Percentiles rank a stretch among this genome's conserved stretches.
Conservation (phyloP, 2,797 vertebrate species). For the Rhinichthys osculus region DNA sequence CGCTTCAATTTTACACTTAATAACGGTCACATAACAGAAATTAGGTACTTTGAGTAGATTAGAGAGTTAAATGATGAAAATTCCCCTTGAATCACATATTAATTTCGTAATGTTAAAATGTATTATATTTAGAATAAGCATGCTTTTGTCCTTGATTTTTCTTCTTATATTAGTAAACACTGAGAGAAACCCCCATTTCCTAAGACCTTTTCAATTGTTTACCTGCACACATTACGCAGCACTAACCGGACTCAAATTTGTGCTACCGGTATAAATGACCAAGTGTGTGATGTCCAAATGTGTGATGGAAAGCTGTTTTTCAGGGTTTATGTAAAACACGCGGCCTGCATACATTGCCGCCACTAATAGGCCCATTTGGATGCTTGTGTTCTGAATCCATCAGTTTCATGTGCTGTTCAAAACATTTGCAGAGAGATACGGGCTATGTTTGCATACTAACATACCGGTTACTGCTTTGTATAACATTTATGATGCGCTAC, state of each 20-base stretch:
- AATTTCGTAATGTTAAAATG: background rate
- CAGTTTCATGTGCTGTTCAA: conserved; percentile 23
- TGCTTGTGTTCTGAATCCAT: conserved; percentile 50
- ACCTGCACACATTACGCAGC: background rate
- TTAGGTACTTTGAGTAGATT: background rate
- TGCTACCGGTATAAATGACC: conserved; percentile 16
- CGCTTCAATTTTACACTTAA: background rate
- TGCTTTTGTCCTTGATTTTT: background rate
- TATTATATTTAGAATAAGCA: background rate
- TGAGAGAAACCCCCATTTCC: background rate
- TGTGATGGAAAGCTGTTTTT: conserved; percentile 49
- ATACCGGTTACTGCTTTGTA: background rate
- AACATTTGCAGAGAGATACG: conserved; percentile 35
- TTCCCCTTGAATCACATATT: background rate
- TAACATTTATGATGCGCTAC: background rate
- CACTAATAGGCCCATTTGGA: conserved; percentile 55
- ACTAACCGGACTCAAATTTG: conserved; percentile 47
- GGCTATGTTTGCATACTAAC: background rate
- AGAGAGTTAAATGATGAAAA: background rate
- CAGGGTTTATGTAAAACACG: conserved; percentile 52
- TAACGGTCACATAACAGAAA: background rate
- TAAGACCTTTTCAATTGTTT: conserved; percentile 12
- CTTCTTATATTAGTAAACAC: background rate
- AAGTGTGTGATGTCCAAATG: conserved; percentile 29
- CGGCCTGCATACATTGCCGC: conserved; percentile 46